Base-by-base conservation (phyloP, 2,113 vertebrate species). In the Chlamydotis undulata region DNA sequence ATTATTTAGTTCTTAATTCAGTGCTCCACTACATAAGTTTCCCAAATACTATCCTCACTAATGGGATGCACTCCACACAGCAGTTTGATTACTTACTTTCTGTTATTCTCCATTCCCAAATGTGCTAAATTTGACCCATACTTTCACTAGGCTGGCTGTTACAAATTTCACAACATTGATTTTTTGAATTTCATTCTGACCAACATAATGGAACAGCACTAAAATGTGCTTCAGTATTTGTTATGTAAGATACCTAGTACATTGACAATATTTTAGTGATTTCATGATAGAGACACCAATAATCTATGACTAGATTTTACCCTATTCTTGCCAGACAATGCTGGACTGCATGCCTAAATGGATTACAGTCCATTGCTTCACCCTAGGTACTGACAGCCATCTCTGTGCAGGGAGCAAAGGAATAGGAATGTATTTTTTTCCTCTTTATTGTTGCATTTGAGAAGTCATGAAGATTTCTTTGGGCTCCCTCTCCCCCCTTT, bases 401-500 rank as follows among this genome's bases (percentile, higher is more conserved):
- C 35, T 73, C 33, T 79, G 9, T 2, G 1, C 69, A 11, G 26
- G 24, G 6, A 73, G 14, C 14, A 85, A 85, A 79, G 10, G 67
- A 85, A 57, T 13, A 64, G 19, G 56, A 94, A 52, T 14, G 3
- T 8, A 67, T 26, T 52, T 67, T 71, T 7, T 65, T 86, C 28
- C 2, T 45, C 39, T 63, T 84, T 78, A 13, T 47, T 61, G 17
- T 26, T 87, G 23, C 19, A 56, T 60, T 47, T 88, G 21, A 90
- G 14, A 85, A 57, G 10, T 26, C 56, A 49, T 60, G 70, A 80
- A 80, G 10, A 4, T 41, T 87, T 75, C 2, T 25, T 68, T 6
- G 19, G 26, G 3, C 2, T 79, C 1, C 14, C 2, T 10, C 6
- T 12, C 2, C 9, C 39, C 19, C 24, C 29, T 18, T 7, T 23